A percentile compares a stretch with the other conserved stretches of the same genome.
These are phyloP conservation scores for Nephrotoma appendiculata DNA, from an alignment of 2,888 invertebrate genomes.

Conservation along the genomic window DNA sequence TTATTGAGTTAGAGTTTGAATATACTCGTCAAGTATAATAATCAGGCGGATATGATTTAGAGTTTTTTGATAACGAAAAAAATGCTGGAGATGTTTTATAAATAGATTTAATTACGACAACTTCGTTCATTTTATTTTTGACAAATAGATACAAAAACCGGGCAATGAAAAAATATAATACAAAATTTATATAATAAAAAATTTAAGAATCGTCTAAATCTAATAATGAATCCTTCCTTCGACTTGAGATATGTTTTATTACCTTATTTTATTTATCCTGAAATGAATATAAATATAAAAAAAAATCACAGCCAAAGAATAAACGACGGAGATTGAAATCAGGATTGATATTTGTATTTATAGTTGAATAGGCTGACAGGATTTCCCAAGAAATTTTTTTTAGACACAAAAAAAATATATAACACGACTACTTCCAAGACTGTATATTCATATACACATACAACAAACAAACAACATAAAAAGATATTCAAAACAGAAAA, in stretches of 20 bases:
- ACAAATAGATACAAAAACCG: not conserved
- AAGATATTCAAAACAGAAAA: not conserved
- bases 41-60: not conserved
- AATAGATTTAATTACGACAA: not conserved
- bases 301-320: not conserved
- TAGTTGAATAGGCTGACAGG: not conserved
- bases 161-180: not conserved
- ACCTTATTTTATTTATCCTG: not conserved
- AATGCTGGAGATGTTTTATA: not conserved
- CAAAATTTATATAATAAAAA: not conserved
- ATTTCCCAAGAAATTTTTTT: not conserved
- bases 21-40: not conserved
- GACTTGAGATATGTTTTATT: not conserved
- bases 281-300: not conserved
- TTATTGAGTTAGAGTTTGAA: conserved; percentile 4
- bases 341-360: not conserved
- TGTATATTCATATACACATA: not conserved
- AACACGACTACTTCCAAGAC: too few species aligned
- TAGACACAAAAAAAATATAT: not conserved
- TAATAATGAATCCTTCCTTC: not conserved
- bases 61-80: not conserved
- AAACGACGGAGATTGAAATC: not conserved
- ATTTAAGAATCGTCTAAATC: not conserved
- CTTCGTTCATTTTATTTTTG: not conserved
- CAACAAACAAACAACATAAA: not conserved